Base-by-base conservation (phyloP, 2,797 vertebrate genomes). In the Etheostoma perlongum region DNA sequence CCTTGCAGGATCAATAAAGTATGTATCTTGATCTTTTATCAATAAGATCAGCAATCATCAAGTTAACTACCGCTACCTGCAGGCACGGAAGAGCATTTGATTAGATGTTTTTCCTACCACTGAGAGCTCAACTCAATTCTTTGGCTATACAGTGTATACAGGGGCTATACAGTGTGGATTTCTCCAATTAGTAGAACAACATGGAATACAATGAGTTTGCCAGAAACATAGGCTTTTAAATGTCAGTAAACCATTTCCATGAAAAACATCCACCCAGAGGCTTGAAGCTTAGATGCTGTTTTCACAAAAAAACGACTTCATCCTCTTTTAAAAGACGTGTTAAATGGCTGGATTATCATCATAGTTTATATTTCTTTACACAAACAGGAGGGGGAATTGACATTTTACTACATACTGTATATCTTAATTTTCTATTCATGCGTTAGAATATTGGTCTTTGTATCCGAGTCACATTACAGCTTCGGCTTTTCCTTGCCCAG, bases 401-500 rank as follows among this genome's bases (percentile, higher is more conserved):
- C 40, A 25, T 51, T 71, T 27, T 21, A 51, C 5, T 52, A 49
- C 51, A 27, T 67, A 4, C 4, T 27, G 4, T 27, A 4, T 19
- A 69, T 60, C 2, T 51, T 19, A 0, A 9, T 7, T 21, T 40
- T 40, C 3, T 40, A 40, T 40, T 12, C 8, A 40, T 40, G 10
- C 10, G 10, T 40, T 40, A 40, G 36, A 11, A 70, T 19, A 21
- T 25, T 67, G 27, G 15, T 64, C 68, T 81, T 60, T 74, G n/a
- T 62, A 6, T 52, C 36, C 3, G 1, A 64, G 64, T 68, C 62
- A 48, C 46, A 55, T 60, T 51, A 72, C 53, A 59, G 9, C 15
- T 46, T 44, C 6, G 79, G 82, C 85, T 82, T 88, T 88, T 74
- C 53, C 75, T 66, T 33, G 33, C 18, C 15, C 33, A 1, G 48